phyloP scores from a whole-genome alignment of 2,113 vertebrate genomes.

The Halcyon malimbica region DNA sequence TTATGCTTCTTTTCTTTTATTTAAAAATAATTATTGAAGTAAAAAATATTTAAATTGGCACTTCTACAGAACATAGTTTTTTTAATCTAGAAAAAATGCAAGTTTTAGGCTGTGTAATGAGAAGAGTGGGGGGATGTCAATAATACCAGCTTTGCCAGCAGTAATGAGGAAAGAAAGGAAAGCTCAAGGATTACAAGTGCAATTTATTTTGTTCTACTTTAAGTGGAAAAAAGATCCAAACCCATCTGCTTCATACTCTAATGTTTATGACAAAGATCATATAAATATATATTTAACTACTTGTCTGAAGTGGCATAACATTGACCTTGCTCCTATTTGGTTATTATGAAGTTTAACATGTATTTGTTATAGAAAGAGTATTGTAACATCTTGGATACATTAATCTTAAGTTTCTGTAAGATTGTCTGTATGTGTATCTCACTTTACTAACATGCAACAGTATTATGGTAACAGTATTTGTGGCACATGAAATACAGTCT shows the following conservation, averaged over 20 bases:
- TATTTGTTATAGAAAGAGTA: neutral
- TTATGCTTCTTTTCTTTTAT: neutral
- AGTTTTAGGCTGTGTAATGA: neutral
- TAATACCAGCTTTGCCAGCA: neutral
- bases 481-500: neutral
- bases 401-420: neutral
- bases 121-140: neutral
- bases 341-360: neutral
- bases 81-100: neutral
- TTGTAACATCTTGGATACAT: neutral
- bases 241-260: neutral
- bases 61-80: rapidly evolving
- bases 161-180: neutral
- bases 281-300: neutral
- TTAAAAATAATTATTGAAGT: neutral
- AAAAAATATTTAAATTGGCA: neutral
- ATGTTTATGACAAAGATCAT: neutral
- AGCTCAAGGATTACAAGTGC: neutral
- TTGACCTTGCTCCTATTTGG: neutral
- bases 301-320: neutral
- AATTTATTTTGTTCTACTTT: neutral
- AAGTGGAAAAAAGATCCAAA: neutral
- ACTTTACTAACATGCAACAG: neutral
- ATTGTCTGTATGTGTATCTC: neutral
- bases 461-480: neutral